Percentiles rank a stretch among this genome's conserved stretches.
phyloP scores from a whole-genome alignment of 1,140 invertebrate genomes.

The Helicoverpa zea region DNA sequence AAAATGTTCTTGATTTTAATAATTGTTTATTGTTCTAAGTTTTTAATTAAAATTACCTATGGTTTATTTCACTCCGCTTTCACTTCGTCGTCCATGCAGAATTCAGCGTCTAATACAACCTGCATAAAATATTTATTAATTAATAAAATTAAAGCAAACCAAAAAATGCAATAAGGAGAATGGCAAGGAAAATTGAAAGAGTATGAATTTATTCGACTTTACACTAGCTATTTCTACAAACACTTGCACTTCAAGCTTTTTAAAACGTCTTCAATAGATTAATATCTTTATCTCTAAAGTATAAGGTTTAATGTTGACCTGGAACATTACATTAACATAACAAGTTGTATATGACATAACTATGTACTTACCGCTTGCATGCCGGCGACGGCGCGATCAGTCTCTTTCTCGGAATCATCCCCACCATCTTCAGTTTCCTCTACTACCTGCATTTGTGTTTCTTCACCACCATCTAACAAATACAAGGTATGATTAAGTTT shows the following conservation, averaged over 20 bases:
- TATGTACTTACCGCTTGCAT: conserved; percentile 72
- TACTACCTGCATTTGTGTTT: conserved; percentile 72
- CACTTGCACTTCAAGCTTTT: too few species aligned
- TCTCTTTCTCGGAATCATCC: conserved; percentile 70
- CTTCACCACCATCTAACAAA: conserved; percentile 67
- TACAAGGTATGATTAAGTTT: background rate
- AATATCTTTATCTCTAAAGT: background rate
- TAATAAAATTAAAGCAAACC: background rate
- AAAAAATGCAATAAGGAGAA: background rate
- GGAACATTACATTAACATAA: too few species aligned
- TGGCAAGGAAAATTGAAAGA: too few species aligned
- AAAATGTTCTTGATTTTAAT: background rate
- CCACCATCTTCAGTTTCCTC: conserved; percentile 65
- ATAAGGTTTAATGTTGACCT: background rate
- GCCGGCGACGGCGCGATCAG: conserved; percentile 72
- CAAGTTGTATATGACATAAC: background rate
- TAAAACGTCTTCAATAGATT: too few species aligned
- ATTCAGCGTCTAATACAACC: conserved; percentile 72
- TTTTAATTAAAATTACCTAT: background rate
- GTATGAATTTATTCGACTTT: too few species aligned
- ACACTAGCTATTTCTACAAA: too few species aligned
- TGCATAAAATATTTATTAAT: conserved; percentile 32
- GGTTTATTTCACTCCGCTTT: conserved; percentile 46
- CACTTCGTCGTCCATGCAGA: conserved; percentile 67
- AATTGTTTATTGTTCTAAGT: background rate